These are phyloP conservation scores for Tor tambroides DNA, from an alignment of 2,113 vertebrate species.

Conservation along the genomic window DNA sequence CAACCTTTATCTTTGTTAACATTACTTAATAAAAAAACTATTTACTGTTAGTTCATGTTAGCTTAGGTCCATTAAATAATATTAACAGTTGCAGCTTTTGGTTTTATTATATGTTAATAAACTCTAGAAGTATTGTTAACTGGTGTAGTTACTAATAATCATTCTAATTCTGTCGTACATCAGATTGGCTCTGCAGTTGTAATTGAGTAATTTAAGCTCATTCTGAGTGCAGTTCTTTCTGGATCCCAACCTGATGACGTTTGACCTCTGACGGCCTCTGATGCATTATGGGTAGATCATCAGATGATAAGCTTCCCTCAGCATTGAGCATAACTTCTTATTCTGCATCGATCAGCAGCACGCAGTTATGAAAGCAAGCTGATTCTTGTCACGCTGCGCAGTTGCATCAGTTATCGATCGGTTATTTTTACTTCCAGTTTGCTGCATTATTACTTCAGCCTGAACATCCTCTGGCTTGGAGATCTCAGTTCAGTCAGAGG, in stretches of 20 bases:
- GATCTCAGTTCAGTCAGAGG: background rate
- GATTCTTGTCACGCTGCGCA: background rate
- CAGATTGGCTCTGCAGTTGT: too few species aligned
- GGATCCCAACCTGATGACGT: background rate
- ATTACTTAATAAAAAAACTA: too few species aligned
- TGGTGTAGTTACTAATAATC: too few species aligned
- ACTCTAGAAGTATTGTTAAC: too few species aligned
- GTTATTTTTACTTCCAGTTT: constrained; percentile 6
- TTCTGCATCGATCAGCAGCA: background rate
- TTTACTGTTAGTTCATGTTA: too few species aligned
- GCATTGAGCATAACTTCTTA: background rate
- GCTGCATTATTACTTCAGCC: background rate
- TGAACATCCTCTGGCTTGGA: background rate
- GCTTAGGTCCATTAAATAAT: too few species aligned
- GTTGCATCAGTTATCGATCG: background rate
- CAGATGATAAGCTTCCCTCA: background rate
- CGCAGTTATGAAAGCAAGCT: background rate
- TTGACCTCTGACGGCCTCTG: background rate
- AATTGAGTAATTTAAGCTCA: too few species aligned
- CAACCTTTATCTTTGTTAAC: too few species aligned
- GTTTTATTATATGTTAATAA: too few species aligned
- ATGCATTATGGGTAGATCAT: background rate
- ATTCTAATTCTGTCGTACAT: too few species aligned
- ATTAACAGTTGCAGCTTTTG: too few species aligned
- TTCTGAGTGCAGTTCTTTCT: too few species aligned